These are phyloP conservation scores for Drusus annulatus DNA, from an alignment of 1,140 invertebrate genomes.

Conservation along the genomic window DNA sequence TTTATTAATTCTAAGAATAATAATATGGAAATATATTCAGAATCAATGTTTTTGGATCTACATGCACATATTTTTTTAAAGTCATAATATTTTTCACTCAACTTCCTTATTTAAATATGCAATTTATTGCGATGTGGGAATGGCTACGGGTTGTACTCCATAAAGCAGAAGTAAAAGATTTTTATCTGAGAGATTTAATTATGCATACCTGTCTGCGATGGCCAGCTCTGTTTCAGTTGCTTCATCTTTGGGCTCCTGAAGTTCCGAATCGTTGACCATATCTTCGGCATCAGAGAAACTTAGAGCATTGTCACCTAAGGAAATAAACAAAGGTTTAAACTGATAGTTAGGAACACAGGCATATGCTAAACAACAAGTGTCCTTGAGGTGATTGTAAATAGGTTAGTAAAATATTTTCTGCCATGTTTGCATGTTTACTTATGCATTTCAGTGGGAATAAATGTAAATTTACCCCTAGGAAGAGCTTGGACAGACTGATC, in stretches of 20 bases:
- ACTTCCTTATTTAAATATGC: too few species aligned
- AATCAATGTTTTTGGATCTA: too few species aligned
- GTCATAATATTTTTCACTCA: too few species aligned
- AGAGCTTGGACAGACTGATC: constrained; percentile 86
- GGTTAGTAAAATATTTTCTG: too few species aligned
- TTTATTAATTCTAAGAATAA: too few species aligned
- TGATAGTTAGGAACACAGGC: background rate
- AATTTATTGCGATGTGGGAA: background rate
- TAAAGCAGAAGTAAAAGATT: too few species aligned
- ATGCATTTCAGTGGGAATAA: too few species aligned
- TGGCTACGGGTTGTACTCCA: too few species aligned
- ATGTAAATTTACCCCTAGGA: constrained; percentile 67
- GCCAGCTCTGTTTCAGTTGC: constrained; percentile 78
- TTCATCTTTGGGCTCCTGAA: constrained; percentile 86
- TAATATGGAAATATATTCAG: too few species aligned
- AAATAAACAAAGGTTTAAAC: background rate
- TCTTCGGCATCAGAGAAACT: constrained; percentile 96
- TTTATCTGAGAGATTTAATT: too few species aligned
- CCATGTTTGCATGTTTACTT: too few species aligned
- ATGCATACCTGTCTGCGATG: constrained; percentile 76
- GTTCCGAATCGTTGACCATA: constrained; percentile 86
- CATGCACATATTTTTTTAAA: too few species aligned
- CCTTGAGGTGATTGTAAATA: background rate
- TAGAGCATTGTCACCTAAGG: constrained; percentile 77
- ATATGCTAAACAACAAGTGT: background rate